Conservation (phyloP, 1,140 invertebrate species). For the Anadara kagoshimensis region DNA sequence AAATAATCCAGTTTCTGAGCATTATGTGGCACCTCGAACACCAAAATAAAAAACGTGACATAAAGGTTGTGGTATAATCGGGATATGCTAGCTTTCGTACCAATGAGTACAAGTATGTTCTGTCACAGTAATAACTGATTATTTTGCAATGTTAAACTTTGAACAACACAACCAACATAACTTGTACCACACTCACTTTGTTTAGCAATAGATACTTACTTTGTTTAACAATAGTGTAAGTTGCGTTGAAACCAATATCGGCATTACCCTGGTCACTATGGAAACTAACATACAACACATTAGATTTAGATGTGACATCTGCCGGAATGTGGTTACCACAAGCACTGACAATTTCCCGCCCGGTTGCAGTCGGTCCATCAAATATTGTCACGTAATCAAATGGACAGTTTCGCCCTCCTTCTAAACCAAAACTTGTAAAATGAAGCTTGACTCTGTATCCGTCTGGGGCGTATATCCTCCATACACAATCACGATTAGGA, state of each 20-base stretch:
- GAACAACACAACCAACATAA: too few species aligned
- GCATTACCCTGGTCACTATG: not conserved
- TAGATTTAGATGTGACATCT: conserved; percentile 17
- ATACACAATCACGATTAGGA: conserved; percentile 13
- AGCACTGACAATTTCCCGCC: conserved; percentile 13
- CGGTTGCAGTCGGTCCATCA: conserved; percentile 25
- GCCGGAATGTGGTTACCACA: conserved; percentile 26
- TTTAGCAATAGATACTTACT: not conserved
- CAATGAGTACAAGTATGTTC: too few species aligned
- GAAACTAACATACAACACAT: conserved; percentile 6
- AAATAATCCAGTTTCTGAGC: too few species aligned
- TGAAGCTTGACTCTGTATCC: conserved; percentile 16
- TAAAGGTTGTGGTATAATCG: too few species aligned
- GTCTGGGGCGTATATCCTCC: conserved; percentile 26
- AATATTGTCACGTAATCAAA: conserved; percentile 24
- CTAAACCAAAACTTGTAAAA: conserved; percentile 24
- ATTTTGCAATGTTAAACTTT: too few species aligned
- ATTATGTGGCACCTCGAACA: too few species aligned
- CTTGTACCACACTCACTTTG: not conserved
- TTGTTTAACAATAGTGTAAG: not conserved
- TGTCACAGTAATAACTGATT: too few species aligned
- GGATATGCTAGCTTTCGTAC: too few species aligned
- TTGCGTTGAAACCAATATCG: not conserved
- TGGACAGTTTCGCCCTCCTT: conserved; percentile 13
- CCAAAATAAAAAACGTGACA: too few species aligned